A percentile compares a stretch with the other conserved stretches of the same genome.
These are phyloP conservation scores for Simalia tracyae DNA, from an alignment of 2,797 vertebrate genomes.

Conservation along the genomic window DNA sequence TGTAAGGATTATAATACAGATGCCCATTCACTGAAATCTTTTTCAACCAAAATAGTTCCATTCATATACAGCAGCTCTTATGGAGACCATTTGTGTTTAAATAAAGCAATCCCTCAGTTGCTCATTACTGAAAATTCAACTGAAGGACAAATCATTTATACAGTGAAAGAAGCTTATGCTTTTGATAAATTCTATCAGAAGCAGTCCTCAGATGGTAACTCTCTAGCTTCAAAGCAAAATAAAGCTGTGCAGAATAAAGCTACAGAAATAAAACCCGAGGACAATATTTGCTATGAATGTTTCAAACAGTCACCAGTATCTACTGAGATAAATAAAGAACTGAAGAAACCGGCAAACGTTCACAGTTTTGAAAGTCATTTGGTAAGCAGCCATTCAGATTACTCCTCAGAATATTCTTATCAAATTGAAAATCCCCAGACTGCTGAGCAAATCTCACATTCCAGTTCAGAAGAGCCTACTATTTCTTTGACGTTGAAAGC, in stretches of 20 bases:
- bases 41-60: neutral
- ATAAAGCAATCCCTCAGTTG: neutral
- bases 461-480: neutral
- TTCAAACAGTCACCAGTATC: neutral
- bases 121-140: neutral
- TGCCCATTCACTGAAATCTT: neutral
- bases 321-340: neutral
- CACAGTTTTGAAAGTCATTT: neutral
- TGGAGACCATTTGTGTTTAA: neutral
- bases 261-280: neutral
- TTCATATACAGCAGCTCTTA: neutral
- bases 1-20: neutral
- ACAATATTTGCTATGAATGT: neutral
- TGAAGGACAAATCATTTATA: neutral
- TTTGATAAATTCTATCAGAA: constrained; percentile 1
- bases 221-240: neutral
- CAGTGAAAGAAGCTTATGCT: neutral
- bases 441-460: neutral
- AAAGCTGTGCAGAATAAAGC: constrained; percentile 2
- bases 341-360: neutral
- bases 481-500: constrained; percentile 20
- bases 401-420: neutral
- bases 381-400: neutral
- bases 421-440: neutral
- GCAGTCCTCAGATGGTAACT: neutral